Base-by-base conservation (phyloP, 2,888 invertebrate genomes). In the Watsonalla binaria region DNA sequence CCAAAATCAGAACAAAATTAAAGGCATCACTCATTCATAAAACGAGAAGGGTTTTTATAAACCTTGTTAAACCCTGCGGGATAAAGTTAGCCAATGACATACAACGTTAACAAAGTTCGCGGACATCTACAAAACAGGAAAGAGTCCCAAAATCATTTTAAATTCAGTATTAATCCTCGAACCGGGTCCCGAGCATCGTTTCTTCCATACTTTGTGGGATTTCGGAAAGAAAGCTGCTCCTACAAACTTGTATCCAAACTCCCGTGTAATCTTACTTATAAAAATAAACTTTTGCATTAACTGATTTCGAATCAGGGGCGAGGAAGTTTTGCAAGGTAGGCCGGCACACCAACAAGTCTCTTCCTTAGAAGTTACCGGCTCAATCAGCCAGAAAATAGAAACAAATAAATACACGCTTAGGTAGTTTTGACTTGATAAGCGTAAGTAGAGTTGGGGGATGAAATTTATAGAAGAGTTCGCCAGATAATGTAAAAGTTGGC, bases 241-340 rank as follows among this genome's bases (percentile, higher is more conserved):
- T 73, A 73, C 77, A 80, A 89, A 89, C 79, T 90, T 88, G 78
- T 77, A 82, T 80, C 80, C 79, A 65, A 86, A 85, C 83, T 84
- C 84, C 74, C 80, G 84, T 87, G 87, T 91, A 91, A 91, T 91
- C 91, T 91, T 86, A 91, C 91, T 91, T 91, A 91, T 90, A 91
- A 91, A 91, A 91, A 91, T 91, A 91, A 91, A 91, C 91, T 91
- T 91, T 90, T 90, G 79, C 91, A 91, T 91, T 91, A 91, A 90
- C 90, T 86, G 90, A 89, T 89, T 89, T 87, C 78, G 89, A 88
- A 89, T 90, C 85, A 86, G 83, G 80, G 78, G 76, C 71, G 80
- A 75, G 66, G 66, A 85, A 86, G 74, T 85, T 80, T 80, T 56
- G 66, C 72, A 75, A 86, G 84, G 89, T 84, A 82, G 81, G 81